Evolutionary conservation across 2,888 invertebrate genomes (phyloP), one percentile per base, ranked within the genome.

Genomic region (Lacanobia oleracea): DNA sequence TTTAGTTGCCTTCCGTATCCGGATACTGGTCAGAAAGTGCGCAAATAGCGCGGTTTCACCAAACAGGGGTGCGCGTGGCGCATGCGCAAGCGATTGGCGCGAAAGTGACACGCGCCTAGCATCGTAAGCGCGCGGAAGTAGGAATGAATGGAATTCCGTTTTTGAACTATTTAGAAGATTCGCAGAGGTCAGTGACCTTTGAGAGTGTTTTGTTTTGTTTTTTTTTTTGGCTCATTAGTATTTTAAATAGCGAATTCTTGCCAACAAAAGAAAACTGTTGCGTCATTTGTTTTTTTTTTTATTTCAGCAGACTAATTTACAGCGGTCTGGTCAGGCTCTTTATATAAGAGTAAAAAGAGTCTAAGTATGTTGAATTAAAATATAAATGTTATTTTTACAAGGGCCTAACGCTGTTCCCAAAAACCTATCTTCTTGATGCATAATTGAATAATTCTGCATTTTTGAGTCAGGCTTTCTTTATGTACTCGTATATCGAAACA

Each of bases 21-120:
- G 94, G 76, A 79, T 80, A 80, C 80, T 79, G 60, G 93, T 91
- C 93, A 89, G 95, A 95, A 95, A 95, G 95, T 92, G 89, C 84
- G 91, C 91, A 91, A 92, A 91, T 87, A 87, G 76, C 86, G 79
- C 51, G 71, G 91, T 94, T 94, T 94, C 94, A 93, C 94, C 88
- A 88, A 88, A 89, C 89, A 91, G 90, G 88, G 89, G 88, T 90
- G 89, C 90, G 88, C 90, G 89, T 72, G 78, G 80, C 87, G 94
- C 93, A 94, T 93, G 88, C 89, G 84, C 88, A 91, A 79, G 82
- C 78, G 85, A 60, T 70, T 68, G 80, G 43, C 89, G 91, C 89
- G 94, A 94, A 94, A 94, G 94, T 91, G 86, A 84, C 78, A 82
- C 89, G 91, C 87, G 92, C 71, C 59, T 62, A 45, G 93, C 88